Conservation (phyloP, 2,113 vertebrate genomes). For the Sisor rabdophorus region DNA sequence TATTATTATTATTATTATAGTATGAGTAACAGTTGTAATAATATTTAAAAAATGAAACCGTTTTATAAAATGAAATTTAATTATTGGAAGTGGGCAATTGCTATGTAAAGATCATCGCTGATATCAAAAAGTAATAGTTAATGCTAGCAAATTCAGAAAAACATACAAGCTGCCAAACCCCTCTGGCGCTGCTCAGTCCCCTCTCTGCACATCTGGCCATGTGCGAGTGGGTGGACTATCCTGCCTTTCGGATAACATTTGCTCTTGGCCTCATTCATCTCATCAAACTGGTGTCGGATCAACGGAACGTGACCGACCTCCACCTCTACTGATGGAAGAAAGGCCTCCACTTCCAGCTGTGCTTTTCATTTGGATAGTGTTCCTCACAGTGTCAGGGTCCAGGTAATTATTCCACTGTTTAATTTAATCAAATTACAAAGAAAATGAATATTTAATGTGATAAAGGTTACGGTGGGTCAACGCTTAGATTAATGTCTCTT, state of each 20-base stretch:
- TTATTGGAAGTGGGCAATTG: neutral
- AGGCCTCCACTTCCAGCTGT: neutral
- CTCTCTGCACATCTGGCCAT: neutral
- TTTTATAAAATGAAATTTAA: neutral
- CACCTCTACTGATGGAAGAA: slow-evolving; percentile 2
- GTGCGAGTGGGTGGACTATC: neutral
- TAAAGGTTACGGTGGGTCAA: slow-evolving; percentile 58
- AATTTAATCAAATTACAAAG: slow-evolving; percentile 65
- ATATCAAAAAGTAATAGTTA: neutral
- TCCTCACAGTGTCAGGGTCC: slow-evolving; percentile 58
- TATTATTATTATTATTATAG: neutral
- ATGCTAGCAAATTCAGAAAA: neutral
- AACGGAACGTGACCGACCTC: slow-evolving; percentile 5
- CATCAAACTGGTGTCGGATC: neutral
- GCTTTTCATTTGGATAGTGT: neutral
- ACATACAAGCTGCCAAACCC: slow-evolving; percentile 9
- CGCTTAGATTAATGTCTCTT: slow-evolving; percentile 61
- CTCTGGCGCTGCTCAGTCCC: neutral
- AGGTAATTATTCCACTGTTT: slow-evolving; percentile 60
- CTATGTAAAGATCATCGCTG: neutral
- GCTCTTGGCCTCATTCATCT: neutral
- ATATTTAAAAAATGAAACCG: neutral
- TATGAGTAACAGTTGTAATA: neutral
- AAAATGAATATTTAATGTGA: slow-evolving; percentile 65
- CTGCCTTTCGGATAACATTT: neutral